phyloP scores from a whole-genome alignment of 1,140 invertebrate species.

The Episyrphus balteatus region DNA sequence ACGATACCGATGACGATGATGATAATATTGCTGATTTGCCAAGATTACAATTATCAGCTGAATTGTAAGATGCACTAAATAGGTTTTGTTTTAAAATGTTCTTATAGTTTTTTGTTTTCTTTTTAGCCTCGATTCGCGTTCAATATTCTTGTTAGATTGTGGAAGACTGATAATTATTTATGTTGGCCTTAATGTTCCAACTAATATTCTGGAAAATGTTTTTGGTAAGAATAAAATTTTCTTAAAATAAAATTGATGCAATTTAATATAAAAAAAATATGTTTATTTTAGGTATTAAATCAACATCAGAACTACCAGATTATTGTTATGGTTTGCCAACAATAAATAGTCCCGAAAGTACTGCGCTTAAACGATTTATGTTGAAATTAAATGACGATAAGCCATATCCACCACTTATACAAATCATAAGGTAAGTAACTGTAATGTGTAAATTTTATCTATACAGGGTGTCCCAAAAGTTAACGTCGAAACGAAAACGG shows the following conservation, averaged over 20 bases:
- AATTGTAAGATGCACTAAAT: slow-evolving; percentile 39
- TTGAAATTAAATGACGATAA: slow-evolving; percentile 74
- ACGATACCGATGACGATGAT: slow-evolving; percentile 44
- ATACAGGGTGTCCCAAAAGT: too few relatives aligned
- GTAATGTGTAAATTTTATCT: too few relatives aligned
- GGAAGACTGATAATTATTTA: slow-evolving; percentile 77
- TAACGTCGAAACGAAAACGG: too few relatives aligned
- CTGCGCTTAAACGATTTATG: slow-evolving; percentile 69
- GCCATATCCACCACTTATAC: slow-evolving; percentile 62
- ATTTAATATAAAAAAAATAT: background rate
- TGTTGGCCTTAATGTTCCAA: slow-evolving; percentile 69
- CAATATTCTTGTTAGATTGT: slow-evolving; percentile 85
- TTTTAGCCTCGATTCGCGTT: slow-evolving; percentile 65
- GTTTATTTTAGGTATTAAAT: slow-evolving; percentile 40
- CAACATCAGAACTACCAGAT: slow-evolving; percentile 44
- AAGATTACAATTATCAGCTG: slow-evolving; percentile 54
- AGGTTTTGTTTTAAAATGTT: background rate
- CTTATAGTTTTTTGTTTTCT: slow-evolving; percentile 5
- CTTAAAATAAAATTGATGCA: background rate
- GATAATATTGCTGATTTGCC: slow-evolving; percentile 48
- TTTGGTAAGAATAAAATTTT: slow-evolving; percentile 41
- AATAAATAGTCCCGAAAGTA: slow-evolving; percentile 62
- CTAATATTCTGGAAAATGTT: slow-evolving; percentile 61
- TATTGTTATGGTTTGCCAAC: slow-evolving; percentile 66
- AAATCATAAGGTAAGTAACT: slow-evolving; percentile 71